Evolutionary conservation across 1,140 invertebrate genomes (phyloP), one percentile per base, ranked within the genome.

Genomic region (Littorina saxatilis): DNA sequence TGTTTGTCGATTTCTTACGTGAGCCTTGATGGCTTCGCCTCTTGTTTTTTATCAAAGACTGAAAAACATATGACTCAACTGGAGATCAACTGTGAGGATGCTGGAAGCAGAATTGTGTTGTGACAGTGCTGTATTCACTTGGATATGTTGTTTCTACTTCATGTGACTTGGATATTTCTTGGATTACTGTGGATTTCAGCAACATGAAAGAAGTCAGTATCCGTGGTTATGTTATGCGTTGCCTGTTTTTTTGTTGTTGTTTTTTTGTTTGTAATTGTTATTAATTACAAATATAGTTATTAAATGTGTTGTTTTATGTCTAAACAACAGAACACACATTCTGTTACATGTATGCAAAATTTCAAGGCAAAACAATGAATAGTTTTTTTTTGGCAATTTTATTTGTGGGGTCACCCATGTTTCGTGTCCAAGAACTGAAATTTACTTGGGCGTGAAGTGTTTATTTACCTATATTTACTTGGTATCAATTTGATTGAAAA

Each of bases 361-460:
- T 72, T 72, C 35, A 72, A 40, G 40, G 39, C 35, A 43, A 72
- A 72, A n/a, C n/a, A n/a, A n/a, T 37, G 40, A 3, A 23, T 40
- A 9, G 15, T 72, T 72, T 72, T 40, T 43, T 72, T 40, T 72
- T 72, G 20, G 9, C 37, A 40, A 72, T 72, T 39, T n/a, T n/a
- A n/a, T n/a, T n/a, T n/a, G n/a, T n/a, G n/a, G 35, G 29, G 35
- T 7, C 3, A 9, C 29, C 63, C 15, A 5, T 27, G 35, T 7
- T 32, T 5, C 3, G 2, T 4, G 29, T 15, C 7, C 15, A 32
- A 13, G 15, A 32, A 23, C 63, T 35, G 29, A 68, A 68, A 68
- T 35, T 35, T 68, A 68, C 63, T 68, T 68, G 63, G 63, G 63
- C 63, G 7, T n/a, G n/a, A 68, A 5, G 3, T 4, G 15, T 4